Evolutionary conservation across 1,140 invertebrate genomes (phyloP).

Genomic region (Holcopasites calliopsidis): DNA sequence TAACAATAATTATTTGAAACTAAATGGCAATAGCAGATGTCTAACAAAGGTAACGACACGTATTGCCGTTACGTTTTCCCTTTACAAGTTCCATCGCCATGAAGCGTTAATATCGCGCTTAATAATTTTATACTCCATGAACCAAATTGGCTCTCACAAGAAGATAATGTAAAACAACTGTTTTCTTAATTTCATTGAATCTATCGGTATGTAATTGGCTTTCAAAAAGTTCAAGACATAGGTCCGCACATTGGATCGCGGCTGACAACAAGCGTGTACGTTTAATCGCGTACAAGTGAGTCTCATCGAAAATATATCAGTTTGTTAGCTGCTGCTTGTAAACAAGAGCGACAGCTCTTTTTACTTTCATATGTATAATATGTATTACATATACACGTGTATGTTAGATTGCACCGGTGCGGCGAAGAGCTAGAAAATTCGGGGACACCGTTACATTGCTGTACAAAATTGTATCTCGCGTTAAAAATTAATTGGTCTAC

Average conservation of each 20-base stretch:
- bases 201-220: background rate
- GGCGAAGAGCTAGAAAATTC: background rate
- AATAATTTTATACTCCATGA: background rate
- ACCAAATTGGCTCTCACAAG: no score
- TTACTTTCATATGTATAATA: constrained; percentile 1
- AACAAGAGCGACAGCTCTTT: background rate
- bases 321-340: background rate
- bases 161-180: background rate
- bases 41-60: background rate
- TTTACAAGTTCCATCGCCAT: background rate
- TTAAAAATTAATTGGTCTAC: constrained; percentile 22
- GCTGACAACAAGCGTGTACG: background rate
- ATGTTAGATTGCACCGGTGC: background rate
- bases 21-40: background rate
- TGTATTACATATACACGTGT: background rate
- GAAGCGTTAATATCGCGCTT: no score
- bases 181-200: background rate
- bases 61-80: background rate
- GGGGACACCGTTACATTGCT: background rate
- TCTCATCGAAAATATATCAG: background rate
- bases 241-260: background rate
- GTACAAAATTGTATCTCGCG: background rate
- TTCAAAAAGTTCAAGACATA: background rate
- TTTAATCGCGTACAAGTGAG: background rate
- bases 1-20: constrained; percentile 18